Conservation (phyloP, 2,113 vertebrate genomes). For the Gambusia affinis region DNA sequence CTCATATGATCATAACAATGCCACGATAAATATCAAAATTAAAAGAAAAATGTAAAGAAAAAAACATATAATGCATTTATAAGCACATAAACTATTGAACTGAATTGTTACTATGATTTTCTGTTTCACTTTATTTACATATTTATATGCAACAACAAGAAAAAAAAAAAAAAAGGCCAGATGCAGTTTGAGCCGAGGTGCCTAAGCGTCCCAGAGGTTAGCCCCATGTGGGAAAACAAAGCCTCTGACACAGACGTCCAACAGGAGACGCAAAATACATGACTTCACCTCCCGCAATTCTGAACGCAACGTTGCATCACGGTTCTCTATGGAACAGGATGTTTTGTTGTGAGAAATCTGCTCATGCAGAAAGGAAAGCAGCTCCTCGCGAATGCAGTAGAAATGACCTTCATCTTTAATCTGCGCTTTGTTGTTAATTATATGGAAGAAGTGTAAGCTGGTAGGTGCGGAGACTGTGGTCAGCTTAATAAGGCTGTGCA, state of each 20-base stretch:
- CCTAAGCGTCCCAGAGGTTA: conserved; percentile 29
- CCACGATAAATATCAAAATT: too few species aligned
- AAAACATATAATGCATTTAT: too few species aligned
- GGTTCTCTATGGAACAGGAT: conserved; percentile 39
- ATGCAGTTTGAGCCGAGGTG: conserved; percentile 23
- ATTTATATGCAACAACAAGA: neutral
- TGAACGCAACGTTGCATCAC: conserved; percentile 64
- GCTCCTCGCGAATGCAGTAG: neutral
- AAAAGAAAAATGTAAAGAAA: too few species aligned
- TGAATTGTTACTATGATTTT: too few species aligned
- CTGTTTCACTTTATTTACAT: neutral
- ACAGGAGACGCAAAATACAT: conserved; percentile 18
- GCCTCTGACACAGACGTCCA: conserved; percentile 16
- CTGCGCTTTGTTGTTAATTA: neutral
- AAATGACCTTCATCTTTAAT: neutral
- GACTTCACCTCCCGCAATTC: conserved; percentile 64
- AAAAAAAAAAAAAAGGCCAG: neutral
- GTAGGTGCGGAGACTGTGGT: neutral
- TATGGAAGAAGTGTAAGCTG: too few species aligned
- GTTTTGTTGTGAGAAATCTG: conserved; percentile 13
- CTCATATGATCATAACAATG: too few species aligned
- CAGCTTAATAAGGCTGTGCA: neutral
- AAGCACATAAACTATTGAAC: too few species aligned
- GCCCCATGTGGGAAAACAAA: conserved; percentile 44
- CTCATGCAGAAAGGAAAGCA: neutral